These are phyloP conservation scores for Synergus japonicus DNA, from an alignment of 2,888 invertebrate genomes.

Conservation along the genomic window DNA sequence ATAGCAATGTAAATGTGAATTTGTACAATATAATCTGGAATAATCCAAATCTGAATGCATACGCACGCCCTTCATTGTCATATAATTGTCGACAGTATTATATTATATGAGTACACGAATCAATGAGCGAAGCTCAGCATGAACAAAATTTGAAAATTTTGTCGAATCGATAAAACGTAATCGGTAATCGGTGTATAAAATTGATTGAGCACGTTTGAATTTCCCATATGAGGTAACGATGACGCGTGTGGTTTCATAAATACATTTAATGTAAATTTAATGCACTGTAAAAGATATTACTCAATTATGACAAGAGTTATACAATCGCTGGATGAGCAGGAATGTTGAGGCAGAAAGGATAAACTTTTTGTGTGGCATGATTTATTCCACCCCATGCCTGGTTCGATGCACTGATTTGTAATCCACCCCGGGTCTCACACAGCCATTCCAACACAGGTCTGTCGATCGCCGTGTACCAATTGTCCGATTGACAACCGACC, in stretches of 20 bases:
- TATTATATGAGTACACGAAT: not conserved
- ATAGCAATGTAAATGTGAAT: not conserved
- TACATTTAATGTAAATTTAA: not conserved
- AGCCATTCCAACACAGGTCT: not conserved
- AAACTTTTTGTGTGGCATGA: not conserved
- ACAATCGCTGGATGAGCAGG: not conserved
- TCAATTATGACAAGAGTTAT: not conserved
- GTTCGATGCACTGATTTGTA: not conserved
- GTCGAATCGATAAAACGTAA: constrained; percentile 59
- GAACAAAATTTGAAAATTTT: constrained; percentile 44
- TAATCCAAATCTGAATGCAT: not conserved
- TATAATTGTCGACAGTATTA: not conserved
- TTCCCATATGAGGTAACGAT: constrained; percentile 16
- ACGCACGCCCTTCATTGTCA: not conserved
- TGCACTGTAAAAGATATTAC: not conserved
- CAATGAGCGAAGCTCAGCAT: not conserved
- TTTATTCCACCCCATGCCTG: not conserved
- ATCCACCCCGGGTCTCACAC: constrained; percentile 48
- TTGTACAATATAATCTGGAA: too few species aligned
- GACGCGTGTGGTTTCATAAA: not conserved
- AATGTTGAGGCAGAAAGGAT: not conserved
- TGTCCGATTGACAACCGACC: not conserved
- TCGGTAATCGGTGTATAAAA: constrained; percentile 69
- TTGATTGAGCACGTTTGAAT: constrained; percentile 62
- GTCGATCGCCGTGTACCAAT: not conserved